A percentile compares a stretch with the other conserved stretches of the same genome.
These are phyloP conservation scores for Ophraella communa DNA, from an alignment of 2,888 invertebrate genomes.

Conservation along the genomic window DNA sequence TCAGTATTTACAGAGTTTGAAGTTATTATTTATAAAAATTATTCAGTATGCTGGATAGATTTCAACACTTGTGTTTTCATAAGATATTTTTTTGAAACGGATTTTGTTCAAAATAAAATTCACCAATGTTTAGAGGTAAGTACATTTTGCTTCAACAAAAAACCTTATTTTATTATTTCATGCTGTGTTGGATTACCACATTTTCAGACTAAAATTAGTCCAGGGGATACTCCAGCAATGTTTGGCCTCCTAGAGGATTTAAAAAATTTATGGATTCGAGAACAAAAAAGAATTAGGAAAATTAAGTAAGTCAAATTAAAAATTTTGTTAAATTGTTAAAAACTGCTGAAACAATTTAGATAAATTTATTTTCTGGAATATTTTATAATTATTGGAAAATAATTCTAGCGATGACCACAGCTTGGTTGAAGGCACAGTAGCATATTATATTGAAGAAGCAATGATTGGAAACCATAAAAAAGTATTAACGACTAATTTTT, in stretches of 20 bases:
- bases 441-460: constrained; percentile 43
- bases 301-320: constrained; percentile 39
- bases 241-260: constrained; percentile 41
- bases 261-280: constrained; percentile 43
- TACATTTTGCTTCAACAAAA: too few species aligned
- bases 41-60: constrained; percentile 71
- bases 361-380: too few species aligned
- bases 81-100: constrained; percentile 53
- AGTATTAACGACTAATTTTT: constrained; percentile 53
- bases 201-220: constrained; percentile 42
- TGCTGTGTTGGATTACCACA: too few species aligned
- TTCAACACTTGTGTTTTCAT: constrained; percentile 72
- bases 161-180: too few species aligned
- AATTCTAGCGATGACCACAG: constrained; percentile 42
- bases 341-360: too few species aligned
- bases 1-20: constrained; percentile 68
- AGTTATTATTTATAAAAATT: constrained; percentile 66
- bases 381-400: neutral
- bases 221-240: constrained; percentile 43
- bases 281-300: constrained; percentile 37
- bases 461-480: constrained; percentile 48
- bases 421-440: constrained; percentile 38
- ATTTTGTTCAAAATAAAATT: constrained; percentile 50
- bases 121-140: constrained; percentile 49
- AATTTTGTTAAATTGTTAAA: too few species aligned